phyloP scores from a whole-genome alignment of 2,113 vertebrate species.

The Atrichornis clamosus region DNA sequence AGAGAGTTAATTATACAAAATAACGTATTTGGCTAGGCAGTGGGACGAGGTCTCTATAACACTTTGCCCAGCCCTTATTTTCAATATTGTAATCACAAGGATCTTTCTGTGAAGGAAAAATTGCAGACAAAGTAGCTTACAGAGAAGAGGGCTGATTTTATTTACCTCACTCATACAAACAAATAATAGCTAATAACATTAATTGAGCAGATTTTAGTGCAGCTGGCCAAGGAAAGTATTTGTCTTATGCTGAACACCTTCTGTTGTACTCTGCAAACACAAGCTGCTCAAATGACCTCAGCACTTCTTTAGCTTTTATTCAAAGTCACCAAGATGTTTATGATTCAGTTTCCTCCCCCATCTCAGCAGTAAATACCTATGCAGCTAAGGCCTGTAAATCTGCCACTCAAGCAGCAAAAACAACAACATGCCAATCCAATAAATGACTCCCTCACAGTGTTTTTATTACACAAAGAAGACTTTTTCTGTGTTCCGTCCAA shows the following conservation, averaged over 20 bases:
- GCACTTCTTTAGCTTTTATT: constrained; percentile 54
- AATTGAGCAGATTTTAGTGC: not conserved
- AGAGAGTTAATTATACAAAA: not conserved
- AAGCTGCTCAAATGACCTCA: constrained; percentile 46
- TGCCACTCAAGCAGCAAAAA: constrained; percentile 62
- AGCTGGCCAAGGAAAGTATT: constrained; percentile 4
- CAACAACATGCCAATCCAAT: constrained; percentile 50
- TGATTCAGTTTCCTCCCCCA: constrained; percentile 53
- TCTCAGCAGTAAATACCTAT: constrained; percentile 62
- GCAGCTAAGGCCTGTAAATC: constrained; percentile 55
- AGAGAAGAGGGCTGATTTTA: not conserved
- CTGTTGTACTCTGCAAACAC: constrained; percentile 46
- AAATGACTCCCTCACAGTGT: constrained; percentile 46
- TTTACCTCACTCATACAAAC: not conserved
- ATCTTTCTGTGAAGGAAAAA: not conserved
- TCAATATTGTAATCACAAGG: not conserved
- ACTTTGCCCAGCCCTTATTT: not conserved
- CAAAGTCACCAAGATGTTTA: constrained; percentile 59
- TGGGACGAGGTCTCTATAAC: not conserved
- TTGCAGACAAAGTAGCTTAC: not conserved
- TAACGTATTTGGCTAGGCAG: not conserved
- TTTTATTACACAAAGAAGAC: constrained; percentile 47
- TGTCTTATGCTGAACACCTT: constrained; percentile 26
- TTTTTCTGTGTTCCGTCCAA: constrained; percentile 38
- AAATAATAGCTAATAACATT: not conserved